A percentile compares a stretch with the other conserved stretches of the same genome.
Conservation (phyloP, 2,113 vertebrate genomes). For the Onychorhynchus coronatus region DNA sequence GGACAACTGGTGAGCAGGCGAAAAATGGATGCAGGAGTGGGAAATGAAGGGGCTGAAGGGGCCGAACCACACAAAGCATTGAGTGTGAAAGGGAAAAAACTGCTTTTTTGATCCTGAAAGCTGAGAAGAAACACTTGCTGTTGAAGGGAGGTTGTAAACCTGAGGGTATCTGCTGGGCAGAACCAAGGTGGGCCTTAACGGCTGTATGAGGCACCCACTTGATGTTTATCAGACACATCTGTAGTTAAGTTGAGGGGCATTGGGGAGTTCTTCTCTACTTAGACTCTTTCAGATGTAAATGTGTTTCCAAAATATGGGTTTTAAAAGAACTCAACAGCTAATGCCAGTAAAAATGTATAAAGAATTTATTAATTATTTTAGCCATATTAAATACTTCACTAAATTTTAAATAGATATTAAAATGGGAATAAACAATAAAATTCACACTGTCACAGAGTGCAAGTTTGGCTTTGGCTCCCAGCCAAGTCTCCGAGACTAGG, state of each 20-base stretch:
- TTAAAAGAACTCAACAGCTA: not conserved
- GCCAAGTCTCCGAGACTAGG: too few species aligned
- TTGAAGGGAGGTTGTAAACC: not conserved
- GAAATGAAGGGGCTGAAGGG: not conserved
- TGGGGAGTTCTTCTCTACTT: not conserved
- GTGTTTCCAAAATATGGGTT: not conserved
- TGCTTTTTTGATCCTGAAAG: not conserved
- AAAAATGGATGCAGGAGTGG: not conserved
- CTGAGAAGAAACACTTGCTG: not conserved
- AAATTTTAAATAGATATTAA: not conserved
- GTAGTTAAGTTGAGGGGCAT: not conserved
- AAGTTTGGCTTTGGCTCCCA: too few species aligned
- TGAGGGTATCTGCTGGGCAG: not conserved
- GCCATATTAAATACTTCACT: not conserved
- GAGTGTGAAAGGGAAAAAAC: not conserved
- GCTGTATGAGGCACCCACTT: not conserved
- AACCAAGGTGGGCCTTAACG: not conserved
- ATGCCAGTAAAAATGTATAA: not conserved
- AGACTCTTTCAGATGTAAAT: not conserved
- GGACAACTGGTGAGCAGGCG: not conserved
- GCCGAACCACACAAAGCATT: not conserved
- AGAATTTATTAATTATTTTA: not conserved
- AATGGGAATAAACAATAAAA: not conserved
- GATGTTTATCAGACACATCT: not conserved
- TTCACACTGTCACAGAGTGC: not conserved